Conservation (phyloP, 92 coral and sea anemone species). For the Porites evermanni region DNA sequence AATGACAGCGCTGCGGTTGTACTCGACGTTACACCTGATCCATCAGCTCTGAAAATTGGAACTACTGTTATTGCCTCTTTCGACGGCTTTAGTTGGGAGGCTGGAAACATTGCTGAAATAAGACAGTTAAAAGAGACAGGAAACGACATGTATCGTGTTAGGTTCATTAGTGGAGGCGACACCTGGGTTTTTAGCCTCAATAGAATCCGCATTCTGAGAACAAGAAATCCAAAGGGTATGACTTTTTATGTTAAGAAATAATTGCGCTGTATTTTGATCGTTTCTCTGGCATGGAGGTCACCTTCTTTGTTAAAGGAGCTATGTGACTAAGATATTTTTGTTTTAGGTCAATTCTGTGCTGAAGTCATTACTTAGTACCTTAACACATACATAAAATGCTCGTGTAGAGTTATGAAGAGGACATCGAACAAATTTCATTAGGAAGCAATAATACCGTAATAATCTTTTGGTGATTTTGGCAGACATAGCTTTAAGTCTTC, state of each 20-base stretch:
- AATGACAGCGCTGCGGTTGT: conserved; percentile 75
- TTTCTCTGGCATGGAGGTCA: neutral
- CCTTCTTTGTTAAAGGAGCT: too few species aligned
- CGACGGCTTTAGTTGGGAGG: conserved; percentile 56
- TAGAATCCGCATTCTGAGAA: conserved; percentile 65
- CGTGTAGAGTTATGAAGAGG: too few species aligned
- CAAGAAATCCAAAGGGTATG: conserved; percentile 68
- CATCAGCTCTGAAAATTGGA: conserved; percentile 59
- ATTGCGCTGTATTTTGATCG: neutral
- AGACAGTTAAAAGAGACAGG: conserved; percentile 46
- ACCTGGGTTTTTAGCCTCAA: conserved; percentile 67
- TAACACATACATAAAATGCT: too few species aligned
- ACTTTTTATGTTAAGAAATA: neutral
- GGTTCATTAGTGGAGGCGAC: conserved; percentile 65
- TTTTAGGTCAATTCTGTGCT: too few species aligned
- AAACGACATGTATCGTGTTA: conserved; percentile 53
- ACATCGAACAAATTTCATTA: too few species aligned
- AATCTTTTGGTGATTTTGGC: too few species aligned
- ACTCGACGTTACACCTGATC: conserved; percentile 69
- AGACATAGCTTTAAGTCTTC: too few species aligned
- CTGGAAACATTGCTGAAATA: conserved; percentile 69
- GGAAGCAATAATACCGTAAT: too few species aligned
- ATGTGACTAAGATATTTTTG: too few species aligned
- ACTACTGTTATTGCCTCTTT: conserved; percentile 74
- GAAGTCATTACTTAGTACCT: too few species aligned